Percentiles rank a stretch among this genome's conserved stretches.
phyloP scores from a whole-genome alignment of 2,888 invertebrate species.

The Poecilus cupreus region DNA sequence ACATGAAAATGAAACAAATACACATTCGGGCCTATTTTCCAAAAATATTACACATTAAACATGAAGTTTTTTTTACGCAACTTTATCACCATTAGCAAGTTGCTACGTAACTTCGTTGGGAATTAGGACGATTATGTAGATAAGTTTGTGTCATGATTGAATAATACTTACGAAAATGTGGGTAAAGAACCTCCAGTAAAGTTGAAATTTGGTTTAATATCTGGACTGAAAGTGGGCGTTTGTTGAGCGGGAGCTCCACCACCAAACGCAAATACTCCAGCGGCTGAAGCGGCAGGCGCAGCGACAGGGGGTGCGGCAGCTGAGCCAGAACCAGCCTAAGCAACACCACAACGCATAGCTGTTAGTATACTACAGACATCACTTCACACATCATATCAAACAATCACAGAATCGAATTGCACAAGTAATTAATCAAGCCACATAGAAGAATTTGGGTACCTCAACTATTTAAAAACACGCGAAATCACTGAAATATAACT shows the following conservation, averaged over 20 bases:
- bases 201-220: conserved; percentile 73
- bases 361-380: not conserved
- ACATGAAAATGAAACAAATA: no score
- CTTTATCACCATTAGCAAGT: no score
- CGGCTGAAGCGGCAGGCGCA: conserved; percentile 66
- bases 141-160: no score
- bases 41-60: no score
- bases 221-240: conserved; percentile 71
- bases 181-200: conserved; percentile 73
- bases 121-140: no score
- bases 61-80: no score
- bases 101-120: no score
- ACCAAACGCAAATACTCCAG: conserved; percentile 69
- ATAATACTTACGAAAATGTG: conserved; percentile 72
- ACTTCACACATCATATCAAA: conserved; percentile 11
- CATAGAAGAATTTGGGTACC: no score
- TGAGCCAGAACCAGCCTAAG: conserved; percentile 59
- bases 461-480: no score
- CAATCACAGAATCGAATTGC: conserved; percentile 44
- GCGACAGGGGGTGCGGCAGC: conserved; percentile 62
- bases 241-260: conserved; percentile 61
- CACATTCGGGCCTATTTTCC: no score
- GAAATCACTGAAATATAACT: no score
- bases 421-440: not conserved
- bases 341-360: conserved; percentile 53